Evolutionary conservation across 2,888 invertebrate species (phyloP), one percentile per base, ranked within the genome.

Genomic region (Troides aeacus): DNA sequence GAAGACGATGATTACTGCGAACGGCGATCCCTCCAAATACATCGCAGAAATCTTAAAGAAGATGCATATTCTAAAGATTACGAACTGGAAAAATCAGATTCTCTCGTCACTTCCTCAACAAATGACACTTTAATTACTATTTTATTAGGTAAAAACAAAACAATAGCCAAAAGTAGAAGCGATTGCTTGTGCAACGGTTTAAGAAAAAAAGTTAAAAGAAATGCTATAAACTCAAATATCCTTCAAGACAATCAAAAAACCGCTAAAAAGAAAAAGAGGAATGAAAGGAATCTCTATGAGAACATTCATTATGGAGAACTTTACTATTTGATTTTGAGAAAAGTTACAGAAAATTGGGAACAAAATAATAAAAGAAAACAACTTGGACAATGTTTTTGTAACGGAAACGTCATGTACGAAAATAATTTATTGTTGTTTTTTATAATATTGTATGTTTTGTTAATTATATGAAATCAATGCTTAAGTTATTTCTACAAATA

Each of bases 1-100:
- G 82, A 81, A 59, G 87, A 90, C 64, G 89, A 85, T 74, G 92
- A 92, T 73, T 92, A 92, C 76, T 92, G 92, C 74, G 90, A 91
- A 79, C 83, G 83, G 62, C 81, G 88, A 39, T 84, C 87, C 21
- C 80, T 90, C 23, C 82, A 89, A 65, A 72, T 87, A 65, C 79
- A 74, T 62, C 81, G 81, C 70, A 77, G 85, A 76, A 78, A 86
- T 77, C 80, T 79, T 30, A 10, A 64, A 62, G 74, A 79, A 68
- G 64, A 69, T 62, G 69, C 72, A 21, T 66, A n/a, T 39, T 24
- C 65, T 74, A 53, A 72, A 17, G 30, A 67, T 36, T 0, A 62
- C 23, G 21, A 23, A 46, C 30, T 57, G 15, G 12, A 8, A 60
- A 61, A 53, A 21, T 36, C 24, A 61, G 57, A 67, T 60, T 15